Evolutionary conservation across 2,113 vertebrate species (phyloP).

Genomic region (Mustela lutreola): DNA sequence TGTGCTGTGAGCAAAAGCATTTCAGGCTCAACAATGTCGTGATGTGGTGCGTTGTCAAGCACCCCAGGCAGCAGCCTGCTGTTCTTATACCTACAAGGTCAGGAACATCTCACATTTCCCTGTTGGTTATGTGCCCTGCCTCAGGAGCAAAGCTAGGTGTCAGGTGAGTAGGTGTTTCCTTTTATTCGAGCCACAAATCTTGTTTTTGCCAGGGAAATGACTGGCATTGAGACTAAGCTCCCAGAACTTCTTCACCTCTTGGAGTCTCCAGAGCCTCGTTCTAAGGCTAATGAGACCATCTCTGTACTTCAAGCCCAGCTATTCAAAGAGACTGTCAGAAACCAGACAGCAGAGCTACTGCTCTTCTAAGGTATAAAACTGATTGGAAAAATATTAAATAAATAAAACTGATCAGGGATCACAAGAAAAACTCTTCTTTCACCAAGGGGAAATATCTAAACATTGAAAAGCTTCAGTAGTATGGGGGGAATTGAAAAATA

Average conservation of each 20-base stretch:
- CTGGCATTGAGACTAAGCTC: not conserved
- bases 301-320: not conserved
- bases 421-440: not conserved
- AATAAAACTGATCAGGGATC: not conserved
- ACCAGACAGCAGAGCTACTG: not conserved
- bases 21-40: not conserved
- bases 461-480: not conserved
- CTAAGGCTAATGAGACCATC: not conserved
- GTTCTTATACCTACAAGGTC: not conserved
- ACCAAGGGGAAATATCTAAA: not conserved
- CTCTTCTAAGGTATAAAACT: not conserved
- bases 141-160: not conserved
- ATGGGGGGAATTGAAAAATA: not conserved
- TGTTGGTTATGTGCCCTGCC: not conserved
- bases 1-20: not conserved
- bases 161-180: not conserved
- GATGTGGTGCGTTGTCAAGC: not conserved
- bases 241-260: not conserved
- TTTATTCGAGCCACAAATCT: not conserved
- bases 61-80: not conserved
- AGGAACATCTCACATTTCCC: not conserved
- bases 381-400: not conserved
- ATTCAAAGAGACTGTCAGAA: not conserved
- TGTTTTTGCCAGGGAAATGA: not conserved
- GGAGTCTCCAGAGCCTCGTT: not conserved